Percentiles rank a stretch among this genome's conserved stretches.
These are phyloP conservation scores for Corythoichthys haematopterus DNA, from an alignment of 2,113 vertebrate species.

Conservation along the genomic window DNA sequence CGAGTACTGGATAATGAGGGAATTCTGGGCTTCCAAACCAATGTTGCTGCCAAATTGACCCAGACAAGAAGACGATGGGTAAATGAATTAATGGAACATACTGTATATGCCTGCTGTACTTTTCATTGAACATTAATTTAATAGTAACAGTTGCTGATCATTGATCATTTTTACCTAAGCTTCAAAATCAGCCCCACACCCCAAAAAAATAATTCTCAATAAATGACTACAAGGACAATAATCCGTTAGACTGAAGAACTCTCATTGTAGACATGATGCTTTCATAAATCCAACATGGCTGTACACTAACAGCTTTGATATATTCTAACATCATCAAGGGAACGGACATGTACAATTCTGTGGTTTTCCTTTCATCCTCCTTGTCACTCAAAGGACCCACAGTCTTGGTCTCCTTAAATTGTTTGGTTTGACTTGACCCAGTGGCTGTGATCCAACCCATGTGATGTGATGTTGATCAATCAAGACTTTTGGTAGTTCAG, in stretches of 20 bases:
- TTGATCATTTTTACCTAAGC: no score
- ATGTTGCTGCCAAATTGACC: no score
- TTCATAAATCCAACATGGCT: neutral
- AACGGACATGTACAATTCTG: neutral
- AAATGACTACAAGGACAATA: no score
- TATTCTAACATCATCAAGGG: neutral
- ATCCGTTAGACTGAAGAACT: neutral
- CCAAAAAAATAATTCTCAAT: no score
- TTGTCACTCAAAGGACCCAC: neutral
- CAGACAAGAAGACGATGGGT: no score
- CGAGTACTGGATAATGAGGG: no score
- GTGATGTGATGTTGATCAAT: slow-evolving; percentile 16
- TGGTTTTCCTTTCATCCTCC: neutral
- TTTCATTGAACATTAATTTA: no score
- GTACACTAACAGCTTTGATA: neutral
- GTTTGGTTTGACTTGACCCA: slow-evolving; percentile 7
- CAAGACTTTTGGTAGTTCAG: slow-evolving; percentile 7
- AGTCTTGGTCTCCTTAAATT: slow-evolving; percentile 1
- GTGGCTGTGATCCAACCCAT: slow-evolving; percentile 5
- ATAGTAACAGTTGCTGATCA: no score
- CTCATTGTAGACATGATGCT: neutral
- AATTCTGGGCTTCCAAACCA: no score
- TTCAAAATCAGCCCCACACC: no score
- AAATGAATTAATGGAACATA: no score
- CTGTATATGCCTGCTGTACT: no score